A percentile compares a stretch with the other conserved stretches of the same genome.
phyloP scores from a whole-genome alignment of 2,888 invertebrate species.

The Eilema griseolum region DNA sequence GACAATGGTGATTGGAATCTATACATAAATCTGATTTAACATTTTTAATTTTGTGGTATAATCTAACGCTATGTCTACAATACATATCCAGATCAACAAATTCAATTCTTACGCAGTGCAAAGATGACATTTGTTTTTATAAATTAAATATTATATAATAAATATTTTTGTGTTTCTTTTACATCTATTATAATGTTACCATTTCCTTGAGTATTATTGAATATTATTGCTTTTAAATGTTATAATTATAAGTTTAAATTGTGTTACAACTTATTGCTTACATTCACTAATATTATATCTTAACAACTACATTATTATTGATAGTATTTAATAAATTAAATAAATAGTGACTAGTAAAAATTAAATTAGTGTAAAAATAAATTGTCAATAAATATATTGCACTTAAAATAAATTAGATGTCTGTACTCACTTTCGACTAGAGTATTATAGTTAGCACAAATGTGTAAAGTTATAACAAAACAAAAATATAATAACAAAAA shows the following conservation, averaged over 20 bases:
- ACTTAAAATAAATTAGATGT: conserved; percentile 61
- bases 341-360: conserved; percentile 58
- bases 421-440: conserved; percentile 52
- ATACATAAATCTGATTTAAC: conserved; percentile 47
- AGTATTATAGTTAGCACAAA: conserved; percentile 57
- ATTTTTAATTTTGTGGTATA: conserved; percentile 42
- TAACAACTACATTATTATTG: conserved; percentile 34
- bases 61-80: conserved; percentile 39
- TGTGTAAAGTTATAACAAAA: conserved; percentile 53
- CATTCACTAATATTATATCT: conserved; percentile 37
- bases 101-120: conserved; percentile 69
- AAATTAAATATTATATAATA: conserved; percentile 45
- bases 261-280: conserved; percentile 44
- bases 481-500: conserved; percentile 57
- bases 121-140: conserved; percentile 36
- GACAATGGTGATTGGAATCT: conserved; percentile 64
- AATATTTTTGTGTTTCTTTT: conserved; percentile 48
- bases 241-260: conserved; percentile 43
- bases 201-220: conserved; percentile 66
- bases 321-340: conserved; percentile 12
- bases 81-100: conserved; percentile 49
- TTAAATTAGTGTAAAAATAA: conserved; percentile 64
- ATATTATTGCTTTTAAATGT: conserved; percentile 64
- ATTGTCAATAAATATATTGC: conserved; percentile 77
- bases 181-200: conserved; percentile 61